Conservation (phyloP, 2,797 vertebrate genomes). For the Sebastes trivittatus region DNA sequence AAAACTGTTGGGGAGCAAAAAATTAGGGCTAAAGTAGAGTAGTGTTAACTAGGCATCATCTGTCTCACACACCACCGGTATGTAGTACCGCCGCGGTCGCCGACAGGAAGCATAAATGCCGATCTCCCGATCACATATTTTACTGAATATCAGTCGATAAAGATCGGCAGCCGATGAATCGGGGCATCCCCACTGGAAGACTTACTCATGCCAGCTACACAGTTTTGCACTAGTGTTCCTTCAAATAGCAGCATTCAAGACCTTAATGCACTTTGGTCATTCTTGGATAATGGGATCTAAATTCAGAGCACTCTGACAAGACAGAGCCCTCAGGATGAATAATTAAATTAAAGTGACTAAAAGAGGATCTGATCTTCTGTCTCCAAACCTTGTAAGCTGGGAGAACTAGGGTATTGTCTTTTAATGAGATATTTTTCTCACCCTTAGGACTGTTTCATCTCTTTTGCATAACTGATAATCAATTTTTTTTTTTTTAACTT, state of each 20-base stretch:
- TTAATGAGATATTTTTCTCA: background rate
- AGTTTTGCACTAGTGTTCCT: background rate
- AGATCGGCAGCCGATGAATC: no score
- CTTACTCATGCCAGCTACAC: background rate
- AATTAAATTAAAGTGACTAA: slow-evolving; percentile 30
- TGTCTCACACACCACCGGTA: no score
- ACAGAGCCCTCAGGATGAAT: slow-evolving; percentile 23
- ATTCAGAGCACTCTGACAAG: slow-evolving; percentile 21
- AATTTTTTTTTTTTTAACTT: background rate
- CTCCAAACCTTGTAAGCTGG: background rate
- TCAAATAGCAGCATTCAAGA: slow-evolving; percentile 6
- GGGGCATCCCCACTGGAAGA: background rate
- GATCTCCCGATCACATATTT: no score
- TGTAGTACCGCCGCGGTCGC: no score
- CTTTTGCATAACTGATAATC: background rate
- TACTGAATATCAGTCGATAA: no score
- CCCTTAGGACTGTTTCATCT: background rate
- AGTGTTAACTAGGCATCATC: no score
- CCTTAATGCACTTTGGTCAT: background rate
- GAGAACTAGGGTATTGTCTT: background rate
- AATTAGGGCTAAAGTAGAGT: no score
- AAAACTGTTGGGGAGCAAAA: no score
- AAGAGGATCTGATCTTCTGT: slow-evolving; percentile 21
- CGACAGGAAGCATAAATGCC: no score
- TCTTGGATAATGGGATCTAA: slow-evolving; percentile 36